A percentile compares a stretch with the other conserved stretches of the same genome.
Evolutionary conservation across 1,140 invertebrate species (phyloP).

Genomic region (Matsumurasca onukii): DNA sequence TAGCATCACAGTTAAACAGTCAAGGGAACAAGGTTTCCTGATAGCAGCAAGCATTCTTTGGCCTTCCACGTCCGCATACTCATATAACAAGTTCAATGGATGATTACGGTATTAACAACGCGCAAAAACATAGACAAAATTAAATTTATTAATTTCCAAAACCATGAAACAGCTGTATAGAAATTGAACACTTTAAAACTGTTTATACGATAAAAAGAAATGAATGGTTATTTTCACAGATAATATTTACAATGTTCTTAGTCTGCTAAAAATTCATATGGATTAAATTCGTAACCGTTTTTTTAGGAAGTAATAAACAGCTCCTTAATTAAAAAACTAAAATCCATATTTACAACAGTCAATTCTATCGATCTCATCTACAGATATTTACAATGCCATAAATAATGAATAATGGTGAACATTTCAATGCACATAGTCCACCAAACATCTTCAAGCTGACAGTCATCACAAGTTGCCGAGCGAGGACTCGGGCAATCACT

Average conservation of each 20-base stretch:
- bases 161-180: constrained; percentile 33
- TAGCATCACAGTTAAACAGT: neutral
- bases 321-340: constrained; percentile 23
- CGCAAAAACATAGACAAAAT: constrained; percentile 35
- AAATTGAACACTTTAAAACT: constrained; percentile 36
- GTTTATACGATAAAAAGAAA: constrained; percentile 28
- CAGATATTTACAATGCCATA: constrained; percentile 31
- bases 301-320: constrained; percentile 30
- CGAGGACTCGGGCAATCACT: neutral
- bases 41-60: constrained; percentile 14
- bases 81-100: too few species aligned
- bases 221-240: constrained; percentile 33
- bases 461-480: neutral
- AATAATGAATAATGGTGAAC: constrained; percentile 22
- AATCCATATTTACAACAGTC: constrained; percentile 32
- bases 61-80: too few species aligned
- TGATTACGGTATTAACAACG: constrained; percentile 31
- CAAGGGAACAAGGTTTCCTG: neutral
- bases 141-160: constrained; percentile 36
- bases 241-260: constrained; percentile 35
- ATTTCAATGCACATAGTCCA: constrained; percentile 23
- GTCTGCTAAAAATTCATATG: constrained; percentile 33
- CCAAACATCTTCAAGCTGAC: constrained; percentile 3
- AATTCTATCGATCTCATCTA: constrained; percentile 20
- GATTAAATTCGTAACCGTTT: constrained; percentile 38